Base-by-base conservation (phyloP, 2,797 vertebrate genomes). In the Sarcoramphus papa region DNA sequence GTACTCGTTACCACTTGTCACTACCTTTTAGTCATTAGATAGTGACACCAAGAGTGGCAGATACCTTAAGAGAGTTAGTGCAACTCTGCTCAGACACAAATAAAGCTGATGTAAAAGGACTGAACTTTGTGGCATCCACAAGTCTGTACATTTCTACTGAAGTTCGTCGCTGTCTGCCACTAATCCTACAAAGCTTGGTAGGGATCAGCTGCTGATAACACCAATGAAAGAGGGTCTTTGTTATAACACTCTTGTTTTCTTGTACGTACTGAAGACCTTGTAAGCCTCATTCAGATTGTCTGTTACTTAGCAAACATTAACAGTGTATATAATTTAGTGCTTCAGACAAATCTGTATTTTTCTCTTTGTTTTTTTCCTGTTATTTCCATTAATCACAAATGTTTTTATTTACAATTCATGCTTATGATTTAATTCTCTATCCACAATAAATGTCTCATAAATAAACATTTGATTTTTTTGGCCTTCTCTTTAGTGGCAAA, bases 131-230 rank as follows among this genome's bases (percentile, higher is more conserved):
- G 85, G 59, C 77, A 93, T 76, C 35, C 59, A 33, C 59, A 65
- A 81, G 69, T 67, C 92, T 69, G 79, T 93, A 85, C 90, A 89
- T 97, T 96, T 94, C 96, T 88, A 37, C 54, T 69, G 84, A 88
- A 86, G 78, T 85, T 95, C 50, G 81, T 95, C 95, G 90, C 95
- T 95, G 95, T 92, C 96, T 97, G 88, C 81, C 67, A 89, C 90
- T 94, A 89, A 96, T 94, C 81, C 92, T 73, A 81, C 86, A 94
- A 91, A 95, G 95, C 93, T 74, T 35, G 56, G 85, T 64, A 85
- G 88, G 92, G 96, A 95, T 97, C 94, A 94, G 88, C 88, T 92
- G 88, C 90, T 76, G 92, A 73, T 92, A 96, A 91, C 74, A 89
- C 18, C 51, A 89, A 4, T 92, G 94, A 95, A 95, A 95, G 68